A percentile compares a stretch with the other conserved stretches of the same genome.
These are phyloP conservation scores for Nomada flava DNA, from an alignment of 2,888 invertebrate species.

Conservation along the genomic window DNA sequence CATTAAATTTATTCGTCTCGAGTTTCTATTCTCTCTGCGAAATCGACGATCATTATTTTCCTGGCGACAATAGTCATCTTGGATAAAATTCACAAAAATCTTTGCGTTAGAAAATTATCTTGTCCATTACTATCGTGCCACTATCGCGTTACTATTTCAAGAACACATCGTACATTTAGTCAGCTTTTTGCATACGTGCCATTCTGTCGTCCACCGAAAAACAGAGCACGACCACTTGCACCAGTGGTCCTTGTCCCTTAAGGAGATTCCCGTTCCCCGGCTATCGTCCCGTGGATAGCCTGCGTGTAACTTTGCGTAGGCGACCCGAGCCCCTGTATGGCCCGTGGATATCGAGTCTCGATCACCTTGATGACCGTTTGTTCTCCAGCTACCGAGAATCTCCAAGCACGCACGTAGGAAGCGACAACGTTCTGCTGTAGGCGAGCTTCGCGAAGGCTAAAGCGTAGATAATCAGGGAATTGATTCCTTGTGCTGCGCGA, in stretches of 20 bases:
- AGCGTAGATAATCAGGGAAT: slow-evolving; percentile 65
- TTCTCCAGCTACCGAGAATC: slow-evolving; percentile 51
- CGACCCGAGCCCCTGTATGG: slow-evolving; percentile 37
- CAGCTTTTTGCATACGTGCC: not conserved
- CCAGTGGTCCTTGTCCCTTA: slow-evolving; percentile 31
- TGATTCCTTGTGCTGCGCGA: slow-evolving; percentile 36
- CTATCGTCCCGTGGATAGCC: slow-evolving; percentile 50
- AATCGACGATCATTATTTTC: too few relatives aligned
- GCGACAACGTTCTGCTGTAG: slow-evolving; percentile 46
- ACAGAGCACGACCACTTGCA: slow-evolving; percentile 21
- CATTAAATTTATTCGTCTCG: not conserved
- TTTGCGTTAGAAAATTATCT: too few relatives aligned
- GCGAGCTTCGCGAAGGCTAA: slow-evolving; percentile 53
- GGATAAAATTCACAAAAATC: too few relatives aligned
- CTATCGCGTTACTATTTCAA: too few relatives aligned
- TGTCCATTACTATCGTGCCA: too few relatives aligned
- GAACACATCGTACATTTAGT: too few relatives aligned
- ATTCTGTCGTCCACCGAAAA: slow-evolving; percentile 5
- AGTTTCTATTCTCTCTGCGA: not conserved
- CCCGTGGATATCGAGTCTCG: slow-evolving; percentile 28
- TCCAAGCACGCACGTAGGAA: slow-evolving; percentile 54
- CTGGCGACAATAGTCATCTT: too few relatives aligned
- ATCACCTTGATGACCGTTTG: slow-evolving; percentile 49
- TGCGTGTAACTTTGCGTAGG: slow-evolving; percentile 48
- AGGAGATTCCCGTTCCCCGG: slow-evolving; percentile 47